Base-by-base conservation (phyloP, 2,888 invertebrate species). In the Chrysomela aeneicollis region DNA sequence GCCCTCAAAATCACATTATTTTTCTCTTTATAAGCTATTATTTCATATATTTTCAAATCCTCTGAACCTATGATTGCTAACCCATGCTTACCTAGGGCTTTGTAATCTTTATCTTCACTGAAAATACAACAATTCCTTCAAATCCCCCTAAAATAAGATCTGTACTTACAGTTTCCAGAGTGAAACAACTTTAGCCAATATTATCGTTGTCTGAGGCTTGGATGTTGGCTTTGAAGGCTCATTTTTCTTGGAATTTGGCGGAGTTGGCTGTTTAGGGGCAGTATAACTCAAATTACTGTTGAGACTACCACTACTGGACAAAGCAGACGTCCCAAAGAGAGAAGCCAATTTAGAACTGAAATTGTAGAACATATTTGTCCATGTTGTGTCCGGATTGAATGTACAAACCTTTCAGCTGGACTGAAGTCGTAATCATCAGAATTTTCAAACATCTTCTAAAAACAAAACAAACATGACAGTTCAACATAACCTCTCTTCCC, bases 41-140 rank as follows among this genome's bases (percentile, higher is more conserved):
- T 57, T 73, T 82, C 82, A 63, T 73, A 76, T n/a, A 71, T 26
- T 32, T 74, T 70, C 59, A 74, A 61, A 21, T 68, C 50, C 52
- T 71, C 65, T 52, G 75, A 74, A 10, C 78, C 79, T 57, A 88
- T 84, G 35, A 85, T 68, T 1, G 84, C 85, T 57, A 84, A 71
- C 18, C 84, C 85, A 64, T 83, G 80, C 75, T 82, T 83, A 2
- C 85, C 85, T 51, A 81, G 68, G 1, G 73, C 58, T 15, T 72
- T 73, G 58, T 80, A 79, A 42, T 76, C 75, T 54, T 77, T 73
- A 54, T 81, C 74, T 3, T 75, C 64, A 58, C 83, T 83, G 64
- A 67, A 76, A 75, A 26, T n/a, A 30, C 30, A 52, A 12, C 5
- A n/a, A 22, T 9, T 9, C 10, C 6, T 21, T 52, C 18, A 30